A percentile compares a stretch with the other conserved stretches of the same genome.
Conservation (phyloP, 2,797 vertebrate genomes). For the Monodelphis domestica region DNA sequence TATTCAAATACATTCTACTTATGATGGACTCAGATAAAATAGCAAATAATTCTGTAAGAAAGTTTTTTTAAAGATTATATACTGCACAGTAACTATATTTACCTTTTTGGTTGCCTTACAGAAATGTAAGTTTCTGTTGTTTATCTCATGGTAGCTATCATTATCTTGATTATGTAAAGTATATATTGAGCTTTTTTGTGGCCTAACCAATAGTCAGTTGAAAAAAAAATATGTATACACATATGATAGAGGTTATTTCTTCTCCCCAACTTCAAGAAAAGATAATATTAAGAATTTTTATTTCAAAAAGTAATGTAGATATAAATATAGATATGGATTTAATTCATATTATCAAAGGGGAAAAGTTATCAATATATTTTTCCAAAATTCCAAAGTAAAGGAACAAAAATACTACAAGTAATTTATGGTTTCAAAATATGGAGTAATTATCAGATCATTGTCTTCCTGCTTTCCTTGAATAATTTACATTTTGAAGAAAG, state of each 20-base stretch:
- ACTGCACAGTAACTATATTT: not conserved
- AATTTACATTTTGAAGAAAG: slow-evolving; percentile 3
- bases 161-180: slow-evolving; percentile 17
- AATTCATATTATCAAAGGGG: not conserved
- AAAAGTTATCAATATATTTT: not conserved
- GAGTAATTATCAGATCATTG: not conserved
- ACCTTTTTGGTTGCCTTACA: not conserved
- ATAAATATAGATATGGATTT: slow-evolving; percentile 37
- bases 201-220: not conserved
- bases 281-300: slow-evolving; percentile 12
- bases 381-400: not conserved
- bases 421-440: not conserved
- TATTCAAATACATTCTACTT: slow-evolving; percentile 28
- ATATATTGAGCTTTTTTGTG: slow-evolving; percentile 1
- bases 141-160: not conserved
- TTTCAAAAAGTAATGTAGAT: slow-evolving; percentile 4
- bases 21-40: slow-evolving; percentile 19
- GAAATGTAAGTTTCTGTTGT: not conserved
- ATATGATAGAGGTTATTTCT: not conserved
- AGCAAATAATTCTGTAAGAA: not conserved
- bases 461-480: not conserved
- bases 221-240: too few relatives aligned
- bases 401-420: not conserved
- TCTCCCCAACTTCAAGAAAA: slow-evolving; percentile 2
- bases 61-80: slow-evolving; percentile 9